These are phyloP conservation scores for Delphinus delphis DNA, from an alignment of 2,113 vertebrate genomes.

Conservation along the genomic window DNA sequence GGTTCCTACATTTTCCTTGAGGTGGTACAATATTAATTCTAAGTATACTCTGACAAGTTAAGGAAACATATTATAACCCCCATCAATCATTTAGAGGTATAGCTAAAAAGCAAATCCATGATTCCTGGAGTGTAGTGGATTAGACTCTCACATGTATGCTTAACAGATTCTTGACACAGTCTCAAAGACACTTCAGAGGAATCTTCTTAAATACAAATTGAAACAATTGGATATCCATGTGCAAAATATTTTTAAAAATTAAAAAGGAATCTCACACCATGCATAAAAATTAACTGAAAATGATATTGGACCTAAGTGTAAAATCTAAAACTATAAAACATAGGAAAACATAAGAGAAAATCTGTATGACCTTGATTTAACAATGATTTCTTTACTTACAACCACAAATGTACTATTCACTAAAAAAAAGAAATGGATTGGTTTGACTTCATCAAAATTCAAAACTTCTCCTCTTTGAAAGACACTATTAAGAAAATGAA, in stretches of 20 bases:
- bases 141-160: not conserved
- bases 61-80: not conserved
- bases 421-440: not conserved
- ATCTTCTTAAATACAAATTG: not conserved
- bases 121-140: not conserved
- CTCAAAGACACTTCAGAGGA: not conserved
- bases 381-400: not conserved
- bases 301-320: not conserved
- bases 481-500: constrained; percentile 9
- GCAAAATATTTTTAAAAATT: not conserved
- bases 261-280: not conserved
- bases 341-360: not conserved
- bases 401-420: not conserved
- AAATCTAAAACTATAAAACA: not conserved
- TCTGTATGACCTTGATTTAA: not conserved
- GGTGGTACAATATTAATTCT: not conserved
- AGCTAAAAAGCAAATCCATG: not conserved
- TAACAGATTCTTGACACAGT: not conserved
- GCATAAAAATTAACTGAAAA: not conserved
- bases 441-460: constrained; percentile 21
- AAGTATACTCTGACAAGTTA: not conserved
- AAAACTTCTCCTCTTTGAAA: constrained; percentile 12
- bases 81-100: not conserved
- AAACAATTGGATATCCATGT: not conserved
- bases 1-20: not conserved